phyloP scores from a whole-genome alignment of 92 coral and sea anemone genomes.

The Parazoanthus atlanticus region DNA sequence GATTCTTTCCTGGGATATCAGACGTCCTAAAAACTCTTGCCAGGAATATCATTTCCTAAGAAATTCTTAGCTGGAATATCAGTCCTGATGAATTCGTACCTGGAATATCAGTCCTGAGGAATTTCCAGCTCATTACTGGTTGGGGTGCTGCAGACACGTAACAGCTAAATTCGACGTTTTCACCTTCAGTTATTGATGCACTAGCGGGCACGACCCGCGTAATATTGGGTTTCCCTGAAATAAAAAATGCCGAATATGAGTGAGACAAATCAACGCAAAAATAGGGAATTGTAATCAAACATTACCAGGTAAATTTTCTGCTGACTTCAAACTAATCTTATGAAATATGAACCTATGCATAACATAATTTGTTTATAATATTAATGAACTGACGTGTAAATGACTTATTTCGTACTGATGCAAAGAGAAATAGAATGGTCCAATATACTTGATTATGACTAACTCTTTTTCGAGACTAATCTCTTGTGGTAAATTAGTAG shows the following conservation, averaged over 20 bases:
- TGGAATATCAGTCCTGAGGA: constrained; percentile 50
- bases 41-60: constrained; percentile 28
- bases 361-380: no score
- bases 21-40: not conserved
- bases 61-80: constrained; percentile 30
- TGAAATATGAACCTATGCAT: no score
- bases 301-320: not conserved
- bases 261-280: not conserved
- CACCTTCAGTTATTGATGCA: constrained; percentile 65
- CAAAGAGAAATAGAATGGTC: no score
- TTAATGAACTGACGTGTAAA: no score
- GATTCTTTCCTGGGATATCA: not conserved
- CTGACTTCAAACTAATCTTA: not conserved
- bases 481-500: not conserved
- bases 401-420: not conserved
- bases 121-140: constrained; percentile 56
- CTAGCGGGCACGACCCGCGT: constrained; percentile 50
- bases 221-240: constrained; percentile 60
- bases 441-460: no score
- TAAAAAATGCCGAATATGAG: not conserved
- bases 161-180: constrained; percentile 59
- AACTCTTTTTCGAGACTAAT: not conserved
- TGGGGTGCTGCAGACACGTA: constrained; percentile 61
- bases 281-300: not conserved
- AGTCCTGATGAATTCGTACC: not conserved